Conservation (phyloP, 92 coral and sea anemone species). For the Desmophyllum pertusum region DNA sequence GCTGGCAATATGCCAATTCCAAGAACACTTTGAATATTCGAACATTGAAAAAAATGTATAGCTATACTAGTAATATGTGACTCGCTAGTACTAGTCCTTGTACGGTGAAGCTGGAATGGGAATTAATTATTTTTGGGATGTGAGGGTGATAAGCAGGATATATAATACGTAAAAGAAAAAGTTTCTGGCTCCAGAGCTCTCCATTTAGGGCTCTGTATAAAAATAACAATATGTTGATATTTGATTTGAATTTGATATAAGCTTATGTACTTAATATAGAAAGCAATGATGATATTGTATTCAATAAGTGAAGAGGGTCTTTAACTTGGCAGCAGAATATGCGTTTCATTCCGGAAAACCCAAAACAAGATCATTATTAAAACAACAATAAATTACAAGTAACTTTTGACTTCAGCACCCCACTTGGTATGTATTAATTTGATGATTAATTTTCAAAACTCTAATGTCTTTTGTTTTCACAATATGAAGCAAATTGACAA, state of each 20-base stretch:
- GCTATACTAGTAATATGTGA: no score
- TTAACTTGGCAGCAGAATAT: neutral
- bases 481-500: neutral
- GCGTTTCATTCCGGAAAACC: neutral
- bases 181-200: neutral
- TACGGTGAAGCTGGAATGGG: no score
- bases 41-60: neutral
- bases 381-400: slow-evolving; percentile 4
- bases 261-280: neutral
- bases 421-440: neutral
- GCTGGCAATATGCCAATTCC: neutral
- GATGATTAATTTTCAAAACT: neutral
- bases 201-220: neutral
- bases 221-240: slow-evolving; percentile 5
- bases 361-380: neutral
- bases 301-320: neutral
- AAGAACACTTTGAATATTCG: neutral
- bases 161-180: neutral
- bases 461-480: neutral
- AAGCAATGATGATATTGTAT: neutral
- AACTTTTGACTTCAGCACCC: slow-evolving; percentile 3
- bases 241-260: slow-evolving; percentile 2
- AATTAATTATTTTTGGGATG: no score
- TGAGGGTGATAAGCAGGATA: no score
- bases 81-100: no score